Percentiles rank a stretch among this genome's conserved stretches.
These are phyloP conservation scores for Mimachlamys varia DNA, from an alignment of 2,888 invertebrate species.

Conservation along the genomic window DNA sequence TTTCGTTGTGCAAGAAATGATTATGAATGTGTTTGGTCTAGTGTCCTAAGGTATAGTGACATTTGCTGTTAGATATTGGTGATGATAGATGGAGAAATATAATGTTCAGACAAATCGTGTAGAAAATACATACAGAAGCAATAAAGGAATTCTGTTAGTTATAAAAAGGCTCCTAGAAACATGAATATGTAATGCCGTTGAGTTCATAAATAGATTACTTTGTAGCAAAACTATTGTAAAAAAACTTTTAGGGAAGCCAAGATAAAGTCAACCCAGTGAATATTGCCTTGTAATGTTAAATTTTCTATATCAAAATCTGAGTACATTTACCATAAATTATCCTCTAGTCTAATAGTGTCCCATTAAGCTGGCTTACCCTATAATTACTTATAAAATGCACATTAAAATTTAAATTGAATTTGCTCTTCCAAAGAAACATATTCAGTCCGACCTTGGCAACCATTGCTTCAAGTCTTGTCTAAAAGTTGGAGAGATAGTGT, in stretches of 20 bases:
- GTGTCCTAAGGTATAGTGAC: not conserved
- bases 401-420: conserved; percentile 34
- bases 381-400: conserved; percentile 1
- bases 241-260: no score
- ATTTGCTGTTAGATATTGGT: not conserved
- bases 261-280: no score
- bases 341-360: not conserved
- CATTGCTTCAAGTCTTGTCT: not conserved
- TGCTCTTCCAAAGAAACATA: not conserved
- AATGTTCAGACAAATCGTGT: conserved; percentile 1
- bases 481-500: not conserved
- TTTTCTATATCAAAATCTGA: not conserved
- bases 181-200: no score
- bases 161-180: no score
- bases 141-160: no score
- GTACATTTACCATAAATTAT: not conserved
- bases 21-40: not conserved
- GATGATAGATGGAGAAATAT: not conserved
- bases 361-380: not conserved
- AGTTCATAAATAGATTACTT: no score
- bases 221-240: no score
- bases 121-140: not conserved
- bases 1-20: not conserved
- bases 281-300: no score
- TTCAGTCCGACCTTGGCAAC: not conserved